Percentiles rank a stretch among this genome's conserved stretches.
Evolutionary conservation across 2,113 vertebrate species (phyloP).

Genomic region (Todiramphus saurophagus): DNA sequence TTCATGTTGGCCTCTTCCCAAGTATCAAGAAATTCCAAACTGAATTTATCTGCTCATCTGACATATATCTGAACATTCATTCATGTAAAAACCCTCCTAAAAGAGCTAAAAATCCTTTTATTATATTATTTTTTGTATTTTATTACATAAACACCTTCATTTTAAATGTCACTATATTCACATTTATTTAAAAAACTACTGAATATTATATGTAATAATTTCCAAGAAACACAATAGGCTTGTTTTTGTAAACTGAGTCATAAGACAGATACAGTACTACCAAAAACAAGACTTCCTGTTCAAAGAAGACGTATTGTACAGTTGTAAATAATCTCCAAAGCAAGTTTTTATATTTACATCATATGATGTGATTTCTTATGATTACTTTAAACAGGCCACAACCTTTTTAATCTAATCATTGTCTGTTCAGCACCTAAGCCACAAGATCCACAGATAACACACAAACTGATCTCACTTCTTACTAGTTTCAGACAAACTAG

Average conservation of each 20-base stretch:
- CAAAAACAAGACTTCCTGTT: not conserved
- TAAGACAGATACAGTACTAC: not conserved
- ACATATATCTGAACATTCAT: not conserved
- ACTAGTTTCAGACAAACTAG: not conserved
- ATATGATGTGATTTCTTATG: not conserved
- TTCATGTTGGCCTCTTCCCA: not conserved
- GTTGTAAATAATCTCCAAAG: not conserved
- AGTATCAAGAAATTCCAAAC: not conserved
- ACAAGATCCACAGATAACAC: not conserved
- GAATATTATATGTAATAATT: not conserved
- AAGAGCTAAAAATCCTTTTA: not conserved
- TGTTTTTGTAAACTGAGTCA: not conserved
- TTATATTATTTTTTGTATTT: not conserved
- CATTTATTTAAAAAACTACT: not conserved
- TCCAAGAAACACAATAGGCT: not conserved
- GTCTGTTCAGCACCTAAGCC: not conserved
- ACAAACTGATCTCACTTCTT: not conserved
- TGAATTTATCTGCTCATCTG: not conserved
- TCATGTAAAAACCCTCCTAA: not conserved
- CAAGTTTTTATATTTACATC: not conserved
- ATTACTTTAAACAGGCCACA: not conserved
- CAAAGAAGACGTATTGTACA: not conserved
- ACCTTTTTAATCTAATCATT: not conserved
- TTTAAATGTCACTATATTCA: not conserved
- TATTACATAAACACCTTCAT: not conserved